phyloP scores from a whole-genome alignment of 2,888 invertebrate species.

The Drosophila vallismaia region DNA sequence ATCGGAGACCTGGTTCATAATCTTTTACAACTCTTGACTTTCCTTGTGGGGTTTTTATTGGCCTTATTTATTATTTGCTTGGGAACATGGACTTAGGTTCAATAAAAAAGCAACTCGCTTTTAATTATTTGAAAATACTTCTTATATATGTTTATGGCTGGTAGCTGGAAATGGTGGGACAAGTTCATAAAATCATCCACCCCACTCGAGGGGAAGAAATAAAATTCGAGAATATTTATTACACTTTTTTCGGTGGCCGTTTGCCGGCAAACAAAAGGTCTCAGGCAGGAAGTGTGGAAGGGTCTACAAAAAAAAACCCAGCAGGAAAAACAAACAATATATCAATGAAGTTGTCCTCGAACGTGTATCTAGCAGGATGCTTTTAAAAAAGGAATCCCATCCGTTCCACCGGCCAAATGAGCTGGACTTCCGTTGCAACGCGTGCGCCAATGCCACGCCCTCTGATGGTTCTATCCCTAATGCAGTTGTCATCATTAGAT shows the following conservation, averaged over 20 bases:
- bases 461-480: constrained; percentile 43
- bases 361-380: constrained; percentile 78
- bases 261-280: constrained; percentile 43
- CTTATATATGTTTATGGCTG: constrained; percentile 56
- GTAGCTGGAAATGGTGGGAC: constrained; percentile 31
- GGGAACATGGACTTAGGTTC: constrained; percentile 3
- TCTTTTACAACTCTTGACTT: constrained; percentile 30
- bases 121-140: constrained; percentile 46
- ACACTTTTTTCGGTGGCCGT: constrained; percentile 37
- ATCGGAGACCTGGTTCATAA: constrained; percentile 36
- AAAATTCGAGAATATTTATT: constrained; percentile 52
- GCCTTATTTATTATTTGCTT: constrained; percentile 37
- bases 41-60: constrained; percentile 29
- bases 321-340: constrained; percentile 44
- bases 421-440: constrained; percentile 76
- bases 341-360: constrained; percentile 62
- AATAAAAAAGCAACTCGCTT: constrained; percentile 34
- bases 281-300: constrained; percentile 38
- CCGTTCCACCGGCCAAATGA: constrained; percentile 72
- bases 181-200: constrained; percentile 35
- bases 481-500: constrained; percentile 62
- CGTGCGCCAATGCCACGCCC: constrained; percentile 67
- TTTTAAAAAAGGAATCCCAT: constrained; percentile 78
- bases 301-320: constrained; percentile 19
- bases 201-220: constrained; percentile 31